Evolutionary conservation across 2,113 vertebrate species (phyloP).

Genomic region (Mesitornis unicolor): DNA sequence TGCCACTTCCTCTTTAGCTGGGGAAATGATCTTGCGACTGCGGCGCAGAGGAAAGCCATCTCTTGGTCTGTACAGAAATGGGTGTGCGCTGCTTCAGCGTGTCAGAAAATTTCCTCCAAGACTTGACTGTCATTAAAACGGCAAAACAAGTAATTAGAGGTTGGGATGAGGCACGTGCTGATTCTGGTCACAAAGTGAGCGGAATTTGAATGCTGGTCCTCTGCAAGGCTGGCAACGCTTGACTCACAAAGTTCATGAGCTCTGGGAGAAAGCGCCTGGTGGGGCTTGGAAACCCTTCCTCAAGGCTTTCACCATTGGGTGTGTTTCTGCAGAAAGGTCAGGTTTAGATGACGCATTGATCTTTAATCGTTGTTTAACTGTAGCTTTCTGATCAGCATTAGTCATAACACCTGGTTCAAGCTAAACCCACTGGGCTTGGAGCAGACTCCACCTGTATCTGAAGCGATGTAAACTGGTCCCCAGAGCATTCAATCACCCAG

Average conservation of each 20-base stretch:
- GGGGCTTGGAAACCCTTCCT: background rate
- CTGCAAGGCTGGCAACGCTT: accelerated
- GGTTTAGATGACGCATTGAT: background rate
- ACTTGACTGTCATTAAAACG: accelerated
- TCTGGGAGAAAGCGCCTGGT: background rate
- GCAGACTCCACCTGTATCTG: background rate
- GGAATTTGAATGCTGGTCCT: background rate
- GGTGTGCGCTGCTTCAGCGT: accelerated
- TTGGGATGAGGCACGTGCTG: background rate
- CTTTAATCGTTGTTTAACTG: background rate
- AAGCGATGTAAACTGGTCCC: background rate
- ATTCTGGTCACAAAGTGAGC: background rate
- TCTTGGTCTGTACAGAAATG: accelerated
- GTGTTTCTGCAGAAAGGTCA: background rate
- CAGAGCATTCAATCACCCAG: accelerated
- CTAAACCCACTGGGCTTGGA: background rate
- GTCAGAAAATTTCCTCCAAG: background rate
- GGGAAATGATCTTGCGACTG: accelerated
- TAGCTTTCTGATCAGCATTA: background rate
- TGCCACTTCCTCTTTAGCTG: background rate
- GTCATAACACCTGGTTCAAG: background rate
- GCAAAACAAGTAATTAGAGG: background rate
- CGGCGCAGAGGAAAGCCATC: background rate
- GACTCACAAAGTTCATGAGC: accelerated
- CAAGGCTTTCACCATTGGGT: accelerated